Conservation (phyloP, 2,888 invertebrate species). For the Zhuqinia jingwanae region DNA sequence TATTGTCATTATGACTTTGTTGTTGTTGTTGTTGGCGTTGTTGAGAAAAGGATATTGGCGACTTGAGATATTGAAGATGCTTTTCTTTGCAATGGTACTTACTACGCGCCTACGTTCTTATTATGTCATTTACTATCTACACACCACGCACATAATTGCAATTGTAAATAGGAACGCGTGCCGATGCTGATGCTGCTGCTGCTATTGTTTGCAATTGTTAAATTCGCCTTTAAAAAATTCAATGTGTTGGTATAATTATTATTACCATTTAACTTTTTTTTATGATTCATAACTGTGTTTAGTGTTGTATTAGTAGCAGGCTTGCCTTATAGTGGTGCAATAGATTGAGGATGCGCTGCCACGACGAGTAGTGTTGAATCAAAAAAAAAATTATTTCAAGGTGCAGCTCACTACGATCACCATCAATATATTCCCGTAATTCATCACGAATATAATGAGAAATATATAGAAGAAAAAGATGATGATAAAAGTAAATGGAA, state of each 20-base stretch:
- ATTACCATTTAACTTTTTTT: conserved; percentile 29
- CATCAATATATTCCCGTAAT: conserved; percentile 27
- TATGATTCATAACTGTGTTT: conserved; percentile 4
- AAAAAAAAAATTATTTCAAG: conserved; percentile 50
- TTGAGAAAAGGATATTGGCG: not conserved
- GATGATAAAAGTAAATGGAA: not conserved
- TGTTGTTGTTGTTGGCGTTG: too few species aligned
- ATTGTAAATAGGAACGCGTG: not conserved
- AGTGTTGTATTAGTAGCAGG: not conserved
- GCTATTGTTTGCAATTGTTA: conserved; percentile 2
- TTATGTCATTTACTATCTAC: conserved; percentile 9
- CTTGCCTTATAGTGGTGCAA: not conserved
- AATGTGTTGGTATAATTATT: not conserved
- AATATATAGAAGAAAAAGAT: not conserved
- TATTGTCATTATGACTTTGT: not conserved
- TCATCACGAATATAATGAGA: conserved; percentile 40
- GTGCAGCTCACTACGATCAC: conserved; percentile 63
- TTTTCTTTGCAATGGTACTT: not conserved
- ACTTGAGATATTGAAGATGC: not conserved
- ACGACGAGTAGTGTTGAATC: too few species aligned
- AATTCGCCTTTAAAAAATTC: not conserved
- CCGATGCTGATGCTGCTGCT: too few species aligned
- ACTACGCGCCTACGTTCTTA: too few species aligned
- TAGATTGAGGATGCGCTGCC: not conserved
- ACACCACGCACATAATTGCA: not conserved